Percentiles rank a stretch among this genome's conserved stretches.
Conservation (phyloP, 2,113 vertebrate genomes). For the Dasyurus viverrinus region DNA sequence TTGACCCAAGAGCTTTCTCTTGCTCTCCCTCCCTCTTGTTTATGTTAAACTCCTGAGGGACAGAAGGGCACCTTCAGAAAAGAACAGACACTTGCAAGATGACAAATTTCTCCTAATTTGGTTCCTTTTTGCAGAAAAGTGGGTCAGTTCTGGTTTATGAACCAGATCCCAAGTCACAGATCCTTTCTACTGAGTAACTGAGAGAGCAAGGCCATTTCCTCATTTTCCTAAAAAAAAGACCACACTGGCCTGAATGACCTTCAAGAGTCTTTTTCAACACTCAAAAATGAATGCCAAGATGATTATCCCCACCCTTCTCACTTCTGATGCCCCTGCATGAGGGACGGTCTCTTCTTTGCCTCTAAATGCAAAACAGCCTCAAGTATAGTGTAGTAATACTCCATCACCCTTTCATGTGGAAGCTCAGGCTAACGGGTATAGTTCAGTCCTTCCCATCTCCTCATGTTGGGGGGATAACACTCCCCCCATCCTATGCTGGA, state of each 20-base stretch:
- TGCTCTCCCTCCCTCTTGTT: background rate
- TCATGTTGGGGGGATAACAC: background rate
- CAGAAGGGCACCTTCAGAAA: background rate
- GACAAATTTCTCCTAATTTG: too few relatives aligned
- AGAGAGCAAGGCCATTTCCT: background rate
- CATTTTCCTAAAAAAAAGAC: background rate
- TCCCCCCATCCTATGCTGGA: background rate
- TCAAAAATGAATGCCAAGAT: background rate
- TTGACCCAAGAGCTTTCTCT: background rate
- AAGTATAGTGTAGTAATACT: background rate
- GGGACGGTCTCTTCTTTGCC: background rate
- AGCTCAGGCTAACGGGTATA: background rate
- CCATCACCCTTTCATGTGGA: background rate
- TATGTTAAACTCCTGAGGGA: background rate
- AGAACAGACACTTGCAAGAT: too few relatives aligned
- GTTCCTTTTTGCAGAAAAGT: background rate
- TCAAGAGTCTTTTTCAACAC: slow-evolving; percentile 2
- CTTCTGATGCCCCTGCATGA: background rate
- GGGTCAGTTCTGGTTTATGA: background rate
- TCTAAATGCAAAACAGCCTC: slow-evolving; percentile 11
- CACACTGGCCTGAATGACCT: background rate
- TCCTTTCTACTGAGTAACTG: background rate
- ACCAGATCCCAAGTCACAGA: background rate
- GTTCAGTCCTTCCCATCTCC: background rate
- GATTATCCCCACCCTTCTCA: background rate